A percentile compares a stretch with the other conserved stretches of the same genome.
Evolutionary conservation across 2,888 invertebrate genomes (phyloP).

Genomic region (Dynastes grantii): DNA sequence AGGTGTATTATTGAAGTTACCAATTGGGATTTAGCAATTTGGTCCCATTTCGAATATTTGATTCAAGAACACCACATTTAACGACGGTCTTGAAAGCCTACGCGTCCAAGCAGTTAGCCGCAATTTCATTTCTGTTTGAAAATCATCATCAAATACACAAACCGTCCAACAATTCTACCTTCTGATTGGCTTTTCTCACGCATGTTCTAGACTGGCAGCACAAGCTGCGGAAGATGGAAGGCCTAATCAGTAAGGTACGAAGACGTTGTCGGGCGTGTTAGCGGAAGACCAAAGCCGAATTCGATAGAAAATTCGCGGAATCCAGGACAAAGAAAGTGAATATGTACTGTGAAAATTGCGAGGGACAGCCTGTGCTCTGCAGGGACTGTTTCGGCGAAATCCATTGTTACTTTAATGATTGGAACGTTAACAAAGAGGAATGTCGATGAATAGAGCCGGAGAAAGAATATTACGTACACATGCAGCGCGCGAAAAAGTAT

Average conservation of each 20-base stretch:
- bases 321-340: neutral
- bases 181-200: neutral
- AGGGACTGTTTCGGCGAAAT: neutral
- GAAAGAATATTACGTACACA: too few relatives aligned
- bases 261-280: neutral
- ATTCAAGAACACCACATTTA: too few relatives aligned
- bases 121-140: neutral
- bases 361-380: neutral
- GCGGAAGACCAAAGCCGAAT: neutral
- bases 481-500: too few relatives aligned
- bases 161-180: neutral
- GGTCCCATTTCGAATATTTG: too few relatives aligned
- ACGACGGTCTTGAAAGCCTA: too few relatives aligned
- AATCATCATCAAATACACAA: neutral
- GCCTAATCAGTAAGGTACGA: neutral
- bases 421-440: too few relatives aligned
- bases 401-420: neutral
- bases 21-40: too few relatives aligned
- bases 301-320: neutral
- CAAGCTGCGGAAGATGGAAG: slow-evolving; percentile 5
- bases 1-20: too few relatives aligned
- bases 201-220: slow-evolving; percentile 7
- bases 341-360: slow-evolving; percentile 10
- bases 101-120: too few relatives aligned
- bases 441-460: too few relatives aligned